Conservation (phyloP, 1,140 invertebrate genomes). For the Cotesia vestalis region DNA sequence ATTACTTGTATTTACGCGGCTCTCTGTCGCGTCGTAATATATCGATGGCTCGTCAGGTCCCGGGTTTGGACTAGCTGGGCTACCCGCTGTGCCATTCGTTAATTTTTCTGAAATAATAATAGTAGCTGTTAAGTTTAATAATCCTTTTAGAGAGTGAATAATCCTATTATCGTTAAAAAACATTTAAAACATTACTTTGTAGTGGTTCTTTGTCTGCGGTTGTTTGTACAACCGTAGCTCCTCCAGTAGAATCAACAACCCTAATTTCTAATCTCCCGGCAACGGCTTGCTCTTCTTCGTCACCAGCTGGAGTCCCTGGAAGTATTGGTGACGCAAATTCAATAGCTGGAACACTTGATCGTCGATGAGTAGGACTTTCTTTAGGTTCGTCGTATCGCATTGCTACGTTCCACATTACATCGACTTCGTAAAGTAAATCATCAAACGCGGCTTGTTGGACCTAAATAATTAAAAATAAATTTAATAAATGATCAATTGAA, state of each 20-base stretch:
- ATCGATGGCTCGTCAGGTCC: constrained; percentile 70
- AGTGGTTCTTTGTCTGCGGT: constrained; percentile 61
- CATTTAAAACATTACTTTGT: constrained; percentile 50
- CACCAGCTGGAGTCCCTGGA: constrained; percentile 48
- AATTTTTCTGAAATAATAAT: constrained; percentile 54
- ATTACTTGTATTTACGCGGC: constrained; percentile 51
- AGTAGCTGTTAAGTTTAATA: not conserved
- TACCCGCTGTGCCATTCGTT: constrained; percentile 64
- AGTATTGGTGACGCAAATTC: constrained; percentile 45
- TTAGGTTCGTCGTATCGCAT: constrained; percentile 57
- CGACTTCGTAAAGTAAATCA: constrained; percentile 81
- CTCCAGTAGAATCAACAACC: constrained; percentile 70
- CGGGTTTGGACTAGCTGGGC: constrained; percentile 66
- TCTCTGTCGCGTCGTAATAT: constrained; percentile 73
- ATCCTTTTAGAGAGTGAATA: not conserved
- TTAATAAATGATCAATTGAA: not conserved
- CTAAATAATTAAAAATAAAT: constrained; percentile 49
- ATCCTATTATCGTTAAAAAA: constrained; percentile 15
- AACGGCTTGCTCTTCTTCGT: constrained; percentile 70
- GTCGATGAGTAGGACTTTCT: constrained; percentile 44
- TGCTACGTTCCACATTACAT: constrained; percentile 83
- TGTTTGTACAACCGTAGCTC: constrained; percentile 64
- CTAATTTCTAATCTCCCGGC: constrained; percentile 83
- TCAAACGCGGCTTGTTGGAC: constrained; percentile 88
- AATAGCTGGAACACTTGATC: constrained; percentile 57